Evolutionary conservation across 1,140 invertebrate genomes (phyloP), one percentile per base, ranked within the genome.

Genomic region (Heliconius melpomene): DNA sequence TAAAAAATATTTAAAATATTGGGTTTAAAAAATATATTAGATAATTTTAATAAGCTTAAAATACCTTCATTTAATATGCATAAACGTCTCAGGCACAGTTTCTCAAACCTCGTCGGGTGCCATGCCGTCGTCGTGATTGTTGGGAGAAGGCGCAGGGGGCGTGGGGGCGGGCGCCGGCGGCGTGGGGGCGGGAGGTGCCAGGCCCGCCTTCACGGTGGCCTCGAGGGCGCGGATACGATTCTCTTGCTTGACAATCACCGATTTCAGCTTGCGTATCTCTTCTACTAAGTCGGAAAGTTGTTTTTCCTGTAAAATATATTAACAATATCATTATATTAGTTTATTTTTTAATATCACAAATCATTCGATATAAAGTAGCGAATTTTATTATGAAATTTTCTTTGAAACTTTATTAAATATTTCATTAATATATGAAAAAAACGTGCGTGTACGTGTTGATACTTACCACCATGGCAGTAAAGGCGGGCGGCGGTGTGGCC

Each of bases 231-330:
- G 91, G 79, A 96, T 95, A 1, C 98, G 96, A 84, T 98, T 98
- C 93, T 99, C 98, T 89, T 99, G 98, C 88, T 98, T 98, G 6
- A 99, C 97, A 83, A 99, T 98, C 87, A 99, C 97, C 5, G 98
- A 97, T 91, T 99, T 99, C 78, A 99, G 94, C 91, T 98, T 98
- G 72, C 98, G 96, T 77, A 93, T 93, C 79, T 94, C 93, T 87
- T 98, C 98, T 83, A 98, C 97, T 18, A 98, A 91, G 80, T 95
- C 95, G 46, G 95, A 90, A 11, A 93, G 83, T 76, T 93, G 92
- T 71, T 93, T 91, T 77, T 94, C 93, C 89, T 94, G 54, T 1
- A 29, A 66, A n/a, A 57, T 57, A 1, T 9, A 23, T 57, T 11
- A 66, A 16, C 9, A 46, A 13, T 46, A 16, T 46, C 40, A 46